phyloP scores from a whole-genome alignment of 2,797 vertebrate species.

The Lutra lutra region DNA sequence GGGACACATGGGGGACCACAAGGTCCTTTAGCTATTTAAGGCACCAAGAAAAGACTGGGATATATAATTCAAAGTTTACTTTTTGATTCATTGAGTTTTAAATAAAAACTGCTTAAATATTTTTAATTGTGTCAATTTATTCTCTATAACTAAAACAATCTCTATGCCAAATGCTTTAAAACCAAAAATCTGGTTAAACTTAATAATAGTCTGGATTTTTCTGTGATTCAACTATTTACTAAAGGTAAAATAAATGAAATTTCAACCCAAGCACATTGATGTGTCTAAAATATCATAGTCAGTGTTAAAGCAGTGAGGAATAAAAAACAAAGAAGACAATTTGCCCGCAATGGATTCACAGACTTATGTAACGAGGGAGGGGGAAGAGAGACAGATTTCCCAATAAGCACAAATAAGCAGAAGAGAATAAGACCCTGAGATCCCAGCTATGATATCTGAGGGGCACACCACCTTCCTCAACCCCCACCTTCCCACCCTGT shows the following conservation, averaged over 20 bases:
- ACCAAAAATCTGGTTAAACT: background rate
- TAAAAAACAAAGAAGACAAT: background rate
- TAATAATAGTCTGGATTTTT: background rate
- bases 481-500: background rate
- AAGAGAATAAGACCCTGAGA: background rate
- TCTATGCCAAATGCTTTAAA: slow-evolving; percentile 8
- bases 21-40: background rate
- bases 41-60: background rate
- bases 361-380: background rate
- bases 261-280: background rate
- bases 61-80: background rate
- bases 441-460: background rate
- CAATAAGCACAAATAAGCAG: background rate
- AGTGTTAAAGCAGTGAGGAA: background rate
- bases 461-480: background rate
- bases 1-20: background rate
- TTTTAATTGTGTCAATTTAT: background rate
- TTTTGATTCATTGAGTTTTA: background rate
- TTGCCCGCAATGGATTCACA: background rate
- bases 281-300: background rate
- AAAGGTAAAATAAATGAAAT: slow-evolving; percentile 32
- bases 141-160: background rate
- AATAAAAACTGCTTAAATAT: background rate
- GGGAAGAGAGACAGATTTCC: background rate
- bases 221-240: background rate